phyloP scores from a whole-genome alignment of 2,113 vertebrate genomes.

The Rhea pennata region DNA sequence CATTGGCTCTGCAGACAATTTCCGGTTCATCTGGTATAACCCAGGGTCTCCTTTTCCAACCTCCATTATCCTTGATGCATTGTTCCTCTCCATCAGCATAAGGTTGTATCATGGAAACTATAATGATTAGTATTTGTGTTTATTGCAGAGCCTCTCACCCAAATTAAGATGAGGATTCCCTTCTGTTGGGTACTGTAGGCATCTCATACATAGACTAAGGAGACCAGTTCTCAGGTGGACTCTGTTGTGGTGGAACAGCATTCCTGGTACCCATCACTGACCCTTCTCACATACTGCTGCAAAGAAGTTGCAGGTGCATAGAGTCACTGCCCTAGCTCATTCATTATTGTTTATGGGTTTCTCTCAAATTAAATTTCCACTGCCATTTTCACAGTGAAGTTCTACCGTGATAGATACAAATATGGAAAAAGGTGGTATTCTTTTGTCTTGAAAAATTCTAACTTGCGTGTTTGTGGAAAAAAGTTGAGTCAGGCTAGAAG shows the following conservation, averaged over 20 bases:
- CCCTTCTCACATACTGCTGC: not conserved
- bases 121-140: not conserved
- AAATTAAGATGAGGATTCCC: not conserved
- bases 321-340: not conserved
- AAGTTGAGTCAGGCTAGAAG: not conserved
- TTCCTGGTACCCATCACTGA: not conserved
- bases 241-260: not conserved
- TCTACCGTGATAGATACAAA: not conserved
- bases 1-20: not conserved
- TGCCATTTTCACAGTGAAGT: not conserved
- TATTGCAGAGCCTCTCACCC: not conserved
- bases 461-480: not conserved
- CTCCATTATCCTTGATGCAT: not conserved
- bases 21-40: not conserved
- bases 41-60: not conserved
- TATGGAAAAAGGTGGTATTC: not conserved
- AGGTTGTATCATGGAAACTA: not conserved
- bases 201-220: not conserved
- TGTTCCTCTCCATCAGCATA: not conserved
- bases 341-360: not conserved
- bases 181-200: not conserved
- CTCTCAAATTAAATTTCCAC: not conserved
- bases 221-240: not conserved
- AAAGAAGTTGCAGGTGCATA: not conserved
- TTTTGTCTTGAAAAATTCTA: not conserved